Conservation (phyloP, 2,797 vertebrate species). For the Phalloptychus januarius region DNA sequence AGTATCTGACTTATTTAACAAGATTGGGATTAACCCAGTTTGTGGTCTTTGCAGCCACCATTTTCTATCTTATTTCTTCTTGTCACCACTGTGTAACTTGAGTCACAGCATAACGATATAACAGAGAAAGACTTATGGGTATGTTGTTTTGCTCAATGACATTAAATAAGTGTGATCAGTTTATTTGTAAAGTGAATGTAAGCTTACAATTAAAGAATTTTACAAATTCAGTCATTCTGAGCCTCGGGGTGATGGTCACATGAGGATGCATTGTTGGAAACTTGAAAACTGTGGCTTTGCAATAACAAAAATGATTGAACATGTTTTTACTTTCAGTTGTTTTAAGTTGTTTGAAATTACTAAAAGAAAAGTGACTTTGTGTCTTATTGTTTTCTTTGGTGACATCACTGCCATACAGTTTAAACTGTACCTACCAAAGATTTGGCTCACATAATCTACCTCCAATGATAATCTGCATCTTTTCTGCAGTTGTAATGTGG, state of each 20-base stretch:
- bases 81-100: not conserved
- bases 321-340: not conserved
- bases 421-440: not conserved
- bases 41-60: not conserved
- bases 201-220: not conserved
- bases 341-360: not conserved
- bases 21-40: not conserved
- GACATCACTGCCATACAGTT: not conserved
- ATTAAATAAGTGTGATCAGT: not conserved
- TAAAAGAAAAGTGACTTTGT: not conserved
- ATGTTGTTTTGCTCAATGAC: not conserved
- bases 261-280: not conserved
- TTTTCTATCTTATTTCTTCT: not conserved
- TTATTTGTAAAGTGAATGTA: not conserved
- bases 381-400: not conserved
- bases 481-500: not conserved
- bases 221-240: not conserved
- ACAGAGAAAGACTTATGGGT: not conserved
- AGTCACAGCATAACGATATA: not conserved
- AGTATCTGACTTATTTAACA: not conserved
- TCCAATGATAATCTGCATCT: not conserved
- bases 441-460: not conserved
- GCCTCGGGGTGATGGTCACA: not conserved
- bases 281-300: not conserved
- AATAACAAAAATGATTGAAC: not conserved